Evolutionary conservation across 2,888 invertebrate species (phyloP).

Genomic region (Euphydryas editha): DNA sequence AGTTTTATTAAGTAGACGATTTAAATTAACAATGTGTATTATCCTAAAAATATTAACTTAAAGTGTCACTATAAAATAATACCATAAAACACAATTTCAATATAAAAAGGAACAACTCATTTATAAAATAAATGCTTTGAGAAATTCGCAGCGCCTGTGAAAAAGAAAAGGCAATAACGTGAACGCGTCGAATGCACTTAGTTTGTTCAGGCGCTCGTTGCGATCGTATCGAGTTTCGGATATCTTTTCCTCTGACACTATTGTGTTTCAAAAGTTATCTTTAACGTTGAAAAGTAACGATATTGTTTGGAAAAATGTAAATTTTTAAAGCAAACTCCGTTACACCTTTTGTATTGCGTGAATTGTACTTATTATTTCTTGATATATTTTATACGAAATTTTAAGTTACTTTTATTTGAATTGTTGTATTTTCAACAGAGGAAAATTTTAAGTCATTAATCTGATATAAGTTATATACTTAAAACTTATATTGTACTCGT

Average conservation of each 20-base stretch:
- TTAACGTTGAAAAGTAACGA: conserved; percentile 4
- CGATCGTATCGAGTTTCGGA: neutral
- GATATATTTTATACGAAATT: too few species aligned
- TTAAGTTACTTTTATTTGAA: too few species aligned
- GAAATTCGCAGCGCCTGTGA: conserved; percentile 5
- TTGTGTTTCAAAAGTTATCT: conserved; percentile 10
- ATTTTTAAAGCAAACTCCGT: neutral
- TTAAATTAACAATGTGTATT: too few species aligned
- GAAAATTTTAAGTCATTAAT: too few species aligned
- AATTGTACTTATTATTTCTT: neutral
- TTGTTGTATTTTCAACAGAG: too few species aligned
- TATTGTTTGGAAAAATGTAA: conserved; percentile 12
- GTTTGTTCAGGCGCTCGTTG: conserved; percentile 12
- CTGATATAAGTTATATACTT: too few species aligned
- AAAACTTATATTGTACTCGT: too few species aligned
- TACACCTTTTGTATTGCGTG: neutral
- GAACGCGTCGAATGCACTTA: conserved; percentile 12
- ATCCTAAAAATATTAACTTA: neutral
- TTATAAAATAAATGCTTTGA: conserved; percentile 7
- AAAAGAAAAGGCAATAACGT: conserved; percentile 15
- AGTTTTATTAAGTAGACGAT: too few species aligned
- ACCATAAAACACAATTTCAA: neutral
- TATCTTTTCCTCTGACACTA: conserved; percentile 4
- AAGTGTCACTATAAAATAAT: neutral
- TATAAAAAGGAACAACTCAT: neutral